phyloP scores from a whole-genome alignment of 2,113 vertebrate genomes.

The Tympanuchus pallidicinctus region DNA sequence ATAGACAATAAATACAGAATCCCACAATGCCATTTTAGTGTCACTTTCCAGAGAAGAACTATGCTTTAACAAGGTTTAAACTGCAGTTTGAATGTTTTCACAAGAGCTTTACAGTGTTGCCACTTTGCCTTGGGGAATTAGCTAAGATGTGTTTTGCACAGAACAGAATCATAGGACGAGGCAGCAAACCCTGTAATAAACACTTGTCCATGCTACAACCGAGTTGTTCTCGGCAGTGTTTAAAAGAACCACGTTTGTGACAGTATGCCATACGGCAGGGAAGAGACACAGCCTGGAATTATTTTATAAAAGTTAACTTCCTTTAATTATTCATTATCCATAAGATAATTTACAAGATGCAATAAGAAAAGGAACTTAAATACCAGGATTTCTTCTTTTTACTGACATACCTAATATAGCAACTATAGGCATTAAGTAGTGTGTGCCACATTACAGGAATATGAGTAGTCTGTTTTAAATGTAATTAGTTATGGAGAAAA shows the following conservation, averaged over 20 bases:
- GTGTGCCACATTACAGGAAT: not conserved
- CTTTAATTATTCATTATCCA: not conserved
- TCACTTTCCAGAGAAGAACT: constrained; percentile 23
- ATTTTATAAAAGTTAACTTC: not conserved
- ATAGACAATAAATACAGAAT: constrained; percentile 46
- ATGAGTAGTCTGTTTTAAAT: not conserved
- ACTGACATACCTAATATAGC: not conserved
- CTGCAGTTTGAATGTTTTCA: constrained; percentile 63
- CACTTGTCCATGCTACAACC: constrained; percentile 41
- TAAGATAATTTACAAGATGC: not conserved
- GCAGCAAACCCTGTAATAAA: constrained; percentile 73
- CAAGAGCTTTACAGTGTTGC: constrained; percentile 47
- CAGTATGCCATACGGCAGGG: not conserved
- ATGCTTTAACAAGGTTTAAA: constrained; percentile 35
- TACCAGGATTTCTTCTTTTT: not conserved
- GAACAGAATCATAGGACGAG: constrained; percentile 60
- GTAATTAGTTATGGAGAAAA: not conserved
- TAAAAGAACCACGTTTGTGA: constrained; percentile 28
- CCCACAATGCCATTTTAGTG: constrained; percentile 30
- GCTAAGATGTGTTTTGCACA: constrained; percentile 59
- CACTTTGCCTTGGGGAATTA: constrained; percentile 76
- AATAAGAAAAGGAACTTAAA: not conserved
- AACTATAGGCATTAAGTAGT: not conserved
- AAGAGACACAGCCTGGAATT: not conserved
- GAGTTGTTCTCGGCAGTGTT: constrained; percentile 49